These are phyloP conservation scores for Martes flavigula DNA, from an alignment of 2,797 vertebrate species.

Conservation along the genomic window DNA sequence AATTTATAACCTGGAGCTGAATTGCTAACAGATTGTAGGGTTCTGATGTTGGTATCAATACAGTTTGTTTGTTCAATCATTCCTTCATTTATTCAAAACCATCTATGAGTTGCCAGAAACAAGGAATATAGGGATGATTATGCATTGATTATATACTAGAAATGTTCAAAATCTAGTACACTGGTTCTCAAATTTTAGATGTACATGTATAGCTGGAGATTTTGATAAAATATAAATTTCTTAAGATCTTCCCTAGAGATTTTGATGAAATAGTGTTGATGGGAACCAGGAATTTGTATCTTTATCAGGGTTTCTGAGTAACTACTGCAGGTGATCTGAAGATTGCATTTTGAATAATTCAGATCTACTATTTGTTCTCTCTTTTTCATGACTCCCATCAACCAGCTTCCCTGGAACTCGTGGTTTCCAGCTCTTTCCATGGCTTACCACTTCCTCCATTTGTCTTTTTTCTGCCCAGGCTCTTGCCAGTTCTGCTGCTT, in stretches of 20 bases:
- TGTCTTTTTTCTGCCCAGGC: background rate
- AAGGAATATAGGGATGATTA: background rate
- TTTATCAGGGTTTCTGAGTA: background rate
- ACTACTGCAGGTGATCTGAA: background rate
- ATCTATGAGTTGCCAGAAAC: background rate
- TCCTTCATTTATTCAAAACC: background rate
- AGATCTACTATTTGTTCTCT: background rate
- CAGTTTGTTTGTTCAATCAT: background rate
- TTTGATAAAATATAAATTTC: background rate
- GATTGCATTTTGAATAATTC: background rate
- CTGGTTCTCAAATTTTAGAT: background rate
- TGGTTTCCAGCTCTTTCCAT: background rate
- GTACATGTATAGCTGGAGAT: background rate
- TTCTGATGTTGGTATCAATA: background rate
- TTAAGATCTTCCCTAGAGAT: background rate
- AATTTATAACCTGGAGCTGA: background rate
- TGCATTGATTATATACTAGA: background rate
- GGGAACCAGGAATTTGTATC: background rate
- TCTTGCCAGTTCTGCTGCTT: background rate
- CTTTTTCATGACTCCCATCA: background rate
- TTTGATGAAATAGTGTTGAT: background rate
- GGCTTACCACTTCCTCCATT: too few species aligned
- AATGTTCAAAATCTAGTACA: background rate
- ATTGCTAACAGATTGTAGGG: background rate
- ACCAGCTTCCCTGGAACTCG: background rate